Conservation (phyloP, 2,113 vertebrate species). For the Thomomys bottae region DNA sequence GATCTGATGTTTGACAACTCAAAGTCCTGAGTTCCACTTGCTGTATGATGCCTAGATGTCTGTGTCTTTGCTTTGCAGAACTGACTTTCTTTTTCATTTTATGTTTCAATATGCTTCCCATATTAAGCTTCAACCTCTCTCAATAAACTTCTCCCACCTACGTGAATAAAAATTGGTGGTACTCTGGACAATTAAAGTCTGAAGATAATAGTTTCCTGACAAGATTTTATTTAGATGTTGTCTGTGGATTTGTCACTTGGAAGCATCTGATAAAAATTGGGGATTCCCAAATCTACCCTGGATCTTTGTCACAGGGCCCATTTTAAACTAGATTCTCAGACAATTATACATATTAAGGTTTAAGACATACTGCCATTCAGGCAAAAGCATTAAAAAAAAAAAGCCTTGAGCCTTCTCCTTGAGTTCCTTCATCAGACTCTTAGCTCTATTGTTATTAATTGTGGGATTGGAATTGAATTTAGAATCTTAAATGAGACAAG, state of each 20-base stretch:
- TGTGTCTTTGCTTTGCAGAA: neutral
- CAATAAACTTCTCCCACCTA: neutral
- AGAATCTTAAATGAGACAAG: too few species aligned
- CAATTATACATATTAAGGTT: neutral
- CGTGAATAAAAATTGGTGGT: neutral
- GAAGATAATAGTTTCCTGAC: neutral
- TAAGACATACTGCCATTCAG: neutral
- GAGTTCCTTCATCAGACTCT: neutral
- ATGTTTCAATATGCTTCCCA: neutral
- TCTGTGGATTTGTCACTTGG: neutral
- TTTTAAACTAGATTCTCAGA: conserved; percentile 1
- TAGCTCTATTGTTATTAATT: neutral
- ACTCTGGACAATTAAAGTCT: neutral
- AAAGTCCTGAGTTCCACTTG: neutral
- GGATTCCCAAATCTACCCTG: neutral
- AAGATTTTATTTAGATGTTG: neutral
- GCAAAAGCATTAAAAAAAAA: neutral
- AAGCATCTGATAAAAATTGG: neutral
- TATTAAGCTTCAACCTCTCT: neutral
- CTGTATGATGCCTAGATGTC: neutral
- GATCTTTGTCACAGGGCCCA: neutral
- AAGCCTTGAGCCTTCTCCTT: neutral
- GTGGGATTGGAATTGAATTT: too few species aligned
- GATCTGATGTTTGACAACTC: neutral
- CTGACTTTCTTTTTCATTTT: neutral